These are phyloP conservation scores for Calameuta idolon DNA, from an alignment of 2,888 invertebrate genomes.

Conservation along the genomic window DNA sequence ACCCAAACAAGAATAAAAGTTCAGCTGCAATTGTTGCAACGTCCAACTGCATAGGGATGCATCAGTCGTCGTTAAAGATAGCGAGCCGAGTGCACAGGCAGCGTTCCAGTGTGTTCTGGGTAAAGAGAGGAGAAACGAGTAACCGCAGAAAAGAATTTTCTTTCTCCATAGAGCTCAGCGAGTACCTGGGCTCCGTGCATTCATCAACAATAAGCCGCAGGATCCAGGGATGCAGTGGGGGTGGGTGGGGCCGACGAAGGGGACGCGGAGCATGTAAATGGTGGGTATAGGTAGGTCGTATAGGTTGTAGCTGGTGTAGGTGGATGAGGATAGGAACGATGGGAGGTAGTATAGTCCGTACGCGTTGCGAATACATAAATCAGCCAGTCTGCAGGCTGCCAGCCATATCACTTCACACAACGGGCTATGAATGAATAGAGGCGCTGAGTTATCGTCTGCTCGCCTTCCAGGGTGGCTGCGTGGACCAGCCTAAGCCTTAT, in stretches of 20 bases:
- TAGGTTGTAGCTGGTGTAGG: neutral
- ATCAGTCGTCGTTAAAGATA: neutral
- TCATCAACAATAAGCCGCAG: slow-evolving; percentile 50
- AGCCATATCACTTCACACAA: slow-evolving; percentile 55
- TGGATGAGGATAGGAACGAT: neutral
- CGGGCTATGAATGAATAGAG: slow-evolving; percentile 56
- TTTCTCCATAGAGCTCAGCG: slow-evolving; percentile 13
- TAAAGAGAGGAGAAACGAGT: neutral
- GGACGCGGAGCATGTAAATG: slow-evolving; percentile 8
- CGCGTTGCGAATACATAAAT: slow-evolving; percentile 54
- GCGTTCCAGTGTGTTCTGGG: neutral
- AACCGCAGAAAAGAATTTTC: neutral
- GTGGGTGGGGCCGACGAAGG: neutral
- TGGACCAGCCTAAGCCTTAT: neutral
- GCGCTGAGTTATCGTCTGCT: slow-evolving; percentile 55
- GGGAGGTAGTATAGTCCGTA: slow-evolving; percentile 33
- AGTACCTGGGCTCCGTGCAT: slow-evolving; percentile 36
- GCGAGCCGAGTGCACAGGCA: neutral
- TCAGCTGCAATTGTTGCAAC: slow-evolving; percentile 39
- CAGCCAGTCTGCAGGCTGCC: slow-evolving; percentile 52
- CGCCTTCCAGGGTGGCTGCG: slow-evolving; percentile 34
- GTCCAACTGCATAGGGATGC: neutral
- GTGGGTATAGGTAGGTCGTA: slow-evolving; percentile 10
- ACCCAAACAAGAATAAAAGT: slow-evolving; percentile 38
- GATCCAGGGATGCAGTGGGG: slow-evolving; percentile 23